phyloP scores from a whole-genome alignment of 2,797 vertebrate genomes.

The Argya squamiceps region DNA sequence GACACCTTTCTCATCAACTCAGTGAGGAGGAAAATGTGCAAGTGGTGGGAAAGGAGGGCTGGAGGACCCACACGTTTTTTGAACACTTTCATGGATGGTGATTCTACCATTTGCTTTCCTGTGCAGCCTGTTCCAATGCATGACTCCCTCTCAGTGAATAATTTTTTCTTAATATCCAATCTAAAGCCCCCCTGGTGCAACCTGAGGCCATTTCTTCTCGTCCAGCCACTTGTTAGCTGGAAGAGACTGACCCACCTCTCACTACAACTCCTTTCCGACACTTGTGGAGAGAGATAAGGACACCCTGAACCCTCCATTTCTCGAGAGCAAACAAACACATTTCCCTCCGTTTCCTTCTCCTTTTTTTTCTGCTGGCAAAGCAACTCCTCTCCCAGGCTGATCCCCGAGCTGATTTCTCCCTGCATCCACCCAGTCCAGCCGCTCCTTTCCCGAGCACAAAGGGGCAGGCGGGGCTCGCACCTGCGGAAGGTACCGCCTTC shows the following conservation, averaged over 20 bases:
- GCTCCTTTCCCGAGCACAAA: accelerated
- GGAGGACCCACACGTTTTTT: not conserved
- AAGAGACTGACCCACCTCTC: not conserved
- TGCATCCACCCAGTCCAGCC: too few relatives aligned
- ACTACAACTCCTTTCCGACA: not conserved
- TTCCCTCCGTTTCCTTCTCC: not conserved
- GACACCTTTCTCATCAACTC: not conserved
- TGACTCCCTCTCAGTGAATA: not conserved
- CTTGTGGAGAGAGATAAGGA: not conserved
- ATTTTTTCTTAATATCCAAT: not conserved
- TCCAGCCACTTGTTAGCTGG: not conserved
- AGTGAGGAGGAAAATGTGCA: not conserved
- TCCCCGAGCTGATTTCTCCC: too few relatives aligned
- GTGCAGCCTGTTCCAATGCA: not conserved
- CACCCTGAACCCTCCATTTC: not conserved
- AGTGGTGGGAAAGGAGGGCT: not conserved
- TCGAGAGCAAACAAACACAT: not conserved
- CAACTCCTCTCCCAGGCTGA: not conserved
- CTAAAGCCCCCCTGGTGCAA: not conserved
- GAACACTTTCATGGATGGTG: not conserved
- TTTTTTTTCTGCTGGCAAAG: not conserved
- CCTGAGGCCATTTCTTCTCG: not conserved
- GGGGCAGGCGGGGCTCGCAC: not conserved
- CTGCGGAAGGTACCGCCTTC: not conserved
- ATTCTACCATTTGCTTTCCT: not conserved